Evolutionary conservation across 1,140 invertebrate genomes (phyloP).

Genomic region (Rhagoletis zephyria): DNA sequence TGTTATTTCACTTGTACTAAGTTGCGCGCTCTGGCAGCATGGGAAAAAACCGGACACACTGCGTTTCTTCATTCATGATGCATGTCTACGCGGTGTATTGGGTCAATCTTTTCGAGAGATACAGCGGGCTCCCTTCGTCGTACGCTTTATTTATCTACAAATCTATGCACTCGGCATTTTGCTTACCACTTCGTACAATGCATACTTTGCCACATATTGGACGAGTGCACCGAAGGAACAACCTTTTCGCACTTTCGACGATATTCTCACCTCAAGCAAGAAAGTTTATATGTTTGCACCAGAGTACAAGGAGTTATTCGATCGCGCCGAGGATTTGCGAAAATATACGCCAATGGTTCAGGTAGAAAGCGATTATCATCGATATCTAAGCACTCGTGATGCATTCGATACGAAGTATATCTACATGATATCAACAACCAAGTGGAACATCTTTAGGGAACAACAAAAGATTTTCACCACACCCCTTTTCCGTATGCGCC

Average conservation of each 20-base stretch:
- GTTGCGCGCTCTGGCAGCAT: slow-evolving; percentile 59
- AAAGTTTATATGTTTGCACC: slow-evolving; percentile 62
- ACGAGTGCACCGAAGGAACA: slow-evolving; percentile 64
- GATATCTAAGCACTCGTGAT: slow-evolving; percentile 61
- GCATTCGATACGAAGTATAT: slow-evolving; percentile 62
- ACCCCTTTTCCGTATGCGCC: slow-evolving; percentile 63
- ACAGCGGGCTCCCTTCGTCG: slow-evolving; percentile 57
- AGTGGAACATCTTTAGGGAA: slow-evolving; percentile 64
- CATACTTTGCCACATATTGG: slow-evolving; percentile 67
- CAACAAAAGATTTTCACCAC: slow-evolving; percentile 66
- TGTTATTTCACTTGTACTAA: slow-evolving; percentile 58
- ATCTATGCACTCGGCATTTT: slow-evolving; percentile 68
- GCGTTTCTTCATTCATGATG: slow-evolving; percentile 66
- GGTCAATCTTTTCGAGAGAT: slow-evolving; percentile 67
- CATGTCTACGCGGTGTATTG: slow-evolving; percentile 64
- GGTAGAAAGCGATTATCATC: slow-evolving; percentile 60
- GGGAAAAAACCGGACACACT: slow-evolving; percentile 60
- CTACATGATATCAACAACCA: slow-evolving; percentile 63
- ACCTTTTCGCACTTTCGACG: slow-evolving; percentile 61
- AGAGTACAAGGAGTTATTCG: slow-evolving; percentile 64
- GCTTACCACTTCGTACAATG: slow-evolving; percentile 68
- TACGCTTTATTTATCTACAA: slow-evolving; percentile 65
- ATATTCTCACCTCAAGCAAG: slow-evolving; percentile 61
- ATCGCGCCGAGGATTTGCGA: slow-evolving; percentile 58
- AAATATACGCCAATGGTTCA: slow-evolving; percentile 65